Base-by-base conservation (phyloP, 1,140 invertebrate species). In the Pseudomyrmex concolor region DNA sequence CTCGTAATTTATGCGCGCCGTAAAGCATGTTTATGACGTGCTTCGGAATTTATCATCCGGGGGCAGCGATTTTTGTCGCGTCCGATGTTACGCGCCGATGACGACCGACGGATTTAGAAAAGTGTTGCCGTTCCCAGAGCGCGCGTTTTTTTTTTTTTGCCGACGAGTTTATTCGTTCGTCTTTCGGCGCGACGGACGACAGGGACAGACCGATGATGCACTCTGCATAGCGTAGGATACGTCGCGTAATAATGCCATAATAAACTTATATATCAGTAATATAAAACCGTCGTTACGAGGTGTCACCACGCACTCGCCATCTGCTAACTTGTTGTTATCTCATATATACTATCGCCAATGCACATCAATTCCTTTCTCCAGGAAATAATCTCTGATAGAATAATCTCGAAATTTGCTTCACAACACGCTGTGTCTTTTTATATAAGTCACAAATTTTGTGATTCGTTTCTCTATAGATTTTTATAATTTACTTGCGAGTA, bases 1-100 rank as follows among this genome's bases (percentile, higher is more conserved):
- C 51, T 57, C 54, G 66, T 80, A 80, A 80, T 80, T 80, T 80
- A 80, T 80, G 76, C 76, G 12, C n/a, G 66, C 76, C 76, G 66
- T 80, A 80, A 80, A 80, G 55, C 66, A 59, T n/a, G 43, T 80
- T 78, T 80, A 80, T 70, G 76, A 80, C 76, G 76, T 80, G 76
- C 66, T 80, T 71, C 22, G 76, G 22, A 80, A 80, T 80, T 80
- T 71, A 71, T 71, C 66, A 71, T 80, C 45, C n/a, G 25, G 64
- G 12, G 15, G 15, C 19, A 64, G 76, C 66, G 43, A 60, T 80
- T 82, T 76, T 72, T 82, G 59, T 77, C 82, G 15, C 82, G 59
- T 34, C 50, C 74, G 34, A 17, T 50, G 64, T 12, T 22, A n/a
- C 82, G 15, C 82, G 59, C 50, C 74, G 55, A n/a, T 45, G 57